Base-by-base conservation (phyloP, 2,797 vertebrate species). In the Sebastes miniatus region DNA sequence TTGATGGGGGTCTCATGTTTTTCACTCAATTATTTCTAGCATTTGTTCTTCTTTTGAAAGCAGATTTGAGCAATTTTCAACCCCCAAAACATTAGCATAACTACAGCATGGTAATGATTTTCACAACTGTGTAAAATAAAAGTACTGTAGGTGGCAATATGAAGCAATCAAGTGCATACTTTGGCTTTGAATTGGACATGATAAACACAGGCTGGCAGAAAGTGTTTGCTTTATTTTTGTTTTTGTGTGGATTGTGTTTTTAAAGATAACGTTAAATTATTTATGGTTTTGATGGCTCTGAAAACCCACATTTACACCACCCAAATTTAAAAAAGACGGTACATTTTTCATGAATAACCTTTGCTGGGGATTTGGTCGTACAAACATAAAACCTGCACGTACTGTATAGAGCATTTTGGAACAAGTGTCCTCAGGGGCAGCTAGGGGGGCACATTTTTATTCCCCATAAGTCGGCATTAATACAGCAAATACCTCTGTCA, bases 101-200 rank as follows among this genome's bases (percentile, higher is more conserved):
- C 76, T 64, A 57, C 86, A 66, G 71, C 79, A 57, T 67, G 58
- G 74, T 79, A 81, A 88, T 90, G 81, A 82, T 67, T 89, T 83
- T 82, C 65, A 69, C 72, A 36, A 78, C 73, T 77, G 64, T 73
- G 69, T 83, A 61, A 87, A 79, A 77, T 76, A 80, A 87, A 84
- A 80, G 76, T 81, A 85, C 74, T 82, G 73, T 87, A 80, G 77
- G 72, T 76, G 74, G 78, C 31, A 69, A 86, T 52, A 73, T 58
- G 57, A 87, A 77, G 76, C 81, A 88, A 83, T 91, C 91, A 87
- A 88, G 79, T 79, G 79, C 69, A 75, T 79, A 73, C 73, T 85
- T 74, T 74, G 71, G 64, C 24, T 83, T 57, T 79, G 47, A 89
- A 90, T 85, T 87, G 82, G 77, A 87, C 86, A 69, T 84, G 75